Percentiles rank a stretch among this genome's conserved stretches.
Conservation (phyloP, 2,888 invertebrate species). For the Euproctis similis region DNA sequence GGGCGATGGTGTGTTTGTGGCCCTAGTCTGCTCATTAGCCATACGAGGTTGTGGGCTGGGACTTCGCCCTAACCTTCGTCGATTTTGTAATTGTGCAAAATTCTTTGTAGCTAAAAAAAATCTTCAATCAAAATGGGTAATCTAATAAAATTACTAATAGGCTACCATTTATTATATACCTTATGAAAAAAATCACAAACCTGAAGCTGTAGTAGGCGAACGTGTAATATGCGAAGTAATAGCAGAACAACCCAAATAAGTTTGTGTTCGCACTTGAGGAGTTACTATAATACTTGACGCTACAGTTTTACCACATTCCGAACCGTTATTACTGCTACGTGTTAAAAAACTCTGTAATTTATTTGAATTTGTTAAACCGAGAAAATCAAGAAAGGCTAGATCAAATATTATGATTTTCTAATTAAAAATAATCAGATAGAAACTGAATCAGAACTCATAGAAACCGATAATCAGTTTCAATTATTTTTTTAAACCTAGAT, state of each 20-base stretch:
- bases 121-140: neutral
- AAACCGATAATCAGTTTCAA: too few species aligned
- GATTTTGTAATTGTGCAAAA: slow-evolving; percentile 26
- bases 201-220: neutral
- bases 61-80: slow-evolving; percentile 60
- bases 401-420: too few species aligned
- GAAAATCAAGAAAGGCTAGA: too few species aligned
- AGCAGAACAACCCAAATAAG: neutral
- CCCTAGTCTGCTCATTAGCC: slow-evolving; percentile 39
- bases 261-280: slow-evolving; percentile 14
- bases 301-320: slow-evolving; percentile 32
- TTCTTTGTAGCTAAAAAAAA: slow-evolving; percentile 25
- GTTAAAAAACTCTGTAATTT: slow-evolving; percentile 46
- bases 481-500: too few species aligned
- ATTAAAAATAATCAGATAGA: too few species aligned
- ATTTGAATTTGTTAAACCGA: too few species aligned
- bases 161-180: too few species aligned
- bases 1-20: slow-evolving; percentile 46
- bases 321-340: slow-evolving; percentile 36
- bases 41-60: slow-evolving; percentile 46
- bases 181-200: neutral
- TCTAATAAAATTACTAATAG: neutral
- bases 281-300: slow-evolving; percentile 38
- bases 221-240: neutral
- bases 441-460: too few species aligned